Evolutionary conservation across 2,113 vertebrate genomes (phyloP).

Genomic region (Catharus fuscescens): DNA sequence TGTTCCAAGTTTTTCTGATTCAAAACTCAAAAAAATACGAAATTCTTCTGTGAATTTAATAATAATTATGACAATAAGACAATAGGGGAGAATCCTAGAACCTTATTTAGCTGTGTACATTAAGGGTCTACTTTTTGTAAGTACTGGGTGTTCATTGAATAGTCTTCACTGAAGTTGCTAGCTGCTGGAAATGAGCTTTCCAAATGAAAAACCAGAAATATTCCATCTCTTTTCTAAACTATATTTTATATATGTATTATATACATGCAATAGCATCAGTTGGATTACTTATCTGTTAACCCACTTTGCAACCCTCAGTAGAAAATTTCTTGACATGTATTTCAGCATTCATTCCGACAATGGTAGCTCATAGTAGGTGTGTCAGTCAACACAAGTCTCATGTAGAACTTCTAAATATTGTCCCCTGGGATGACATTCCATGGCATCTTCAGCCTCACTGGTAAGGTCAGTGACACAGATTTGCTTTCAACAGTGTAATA

Average conservation of each 20-base stretch:
- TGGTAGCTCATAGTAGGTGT: neutral
- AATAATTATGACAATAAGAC: neutral
- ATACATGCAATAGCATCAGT: neutral
- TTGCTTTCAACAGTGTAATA: constrained; percentile 43
- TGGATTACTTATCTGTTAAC: neutral
- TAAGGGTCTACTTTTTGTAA: neutral
- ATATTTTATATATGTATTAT: neutral
- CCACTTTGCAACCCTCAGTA: neutral
- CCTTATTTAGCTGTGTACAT: neutral
- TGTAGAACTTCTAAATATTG: neutral
- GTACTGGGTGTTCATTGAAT: neutral
- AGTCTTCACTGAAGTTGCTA: neutral
- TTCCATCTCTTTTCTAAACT: neutral
- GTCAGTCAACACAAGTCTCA: neutral
- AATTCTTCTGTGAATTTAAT: neutral
- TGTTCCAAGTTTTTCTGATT: neutral
- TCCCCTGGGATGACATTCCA: neutral
- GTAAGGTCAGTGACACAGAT: constrained; percentile 51
- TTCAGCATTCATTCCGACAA: constrained; percentile 22
- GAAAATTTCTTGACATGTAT: neutral
- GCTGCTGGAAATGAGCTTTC: neutral
- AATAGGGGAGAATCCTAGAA: neutral
- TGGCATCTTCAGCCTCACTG: constrained; percentile 4
- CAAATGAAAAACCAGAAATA: neutral
- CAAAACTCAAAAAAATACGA: fast-evolving